Conservation (phyloP, 1,140 invertebrate genomes). For the Yoshiicerus persimilis region DNA sequence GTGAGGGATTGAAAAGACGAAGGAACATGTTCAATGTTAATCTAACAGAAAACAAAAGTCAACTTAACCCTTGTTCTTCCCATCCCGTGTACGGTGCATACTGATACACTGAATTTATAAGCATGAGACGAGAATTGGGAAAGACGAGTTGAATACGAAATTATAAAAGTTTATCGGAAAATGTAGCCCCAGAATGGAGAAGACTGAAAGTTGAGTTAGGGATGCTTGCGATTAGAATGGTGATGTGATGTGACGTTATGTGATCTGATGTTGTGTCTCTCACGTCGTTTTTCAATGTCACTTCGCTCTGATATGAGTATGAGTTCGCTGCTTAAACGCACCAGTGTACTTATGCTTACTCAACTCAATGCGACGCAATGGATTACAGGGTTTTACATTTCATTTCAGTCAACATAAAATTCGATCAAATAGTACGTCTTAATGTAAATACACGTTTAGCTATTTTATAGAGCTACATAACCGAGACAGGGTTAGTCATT, state of each 20-base stretch:
- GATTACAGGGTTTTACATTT: no score
- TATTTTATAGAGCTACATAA: not conserved
- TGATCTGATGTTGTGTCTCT: constrained; percentile 27
- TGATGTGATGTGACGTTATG: constrained; percentile 9
- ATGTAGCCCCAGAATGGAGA: not conserved
- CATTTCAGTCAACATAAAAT: not conserved
- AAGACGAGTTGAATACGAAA: constrained; percentile 20
- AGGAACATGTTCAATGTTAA: not conserved
- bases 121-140: constrained; percentile 2
- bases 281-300: constrained; percentile 39
- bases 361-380: not conserved
- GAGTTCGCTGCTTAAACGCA: not conserved
- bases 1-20: not conserved
- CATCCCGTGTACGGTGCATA: not conserved
- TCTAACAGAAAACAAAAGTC: constrained; percentile 11
- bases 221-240: constrained; percentile 6
- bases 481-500: not conserved
- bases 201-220: not conserved
- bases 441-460: not conserved
- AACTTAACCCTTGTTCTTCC: constrained; percentile 16
- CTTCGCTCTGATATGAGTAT: not conserved
- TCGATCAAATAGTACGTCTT: not conserved
- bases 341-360: no score
- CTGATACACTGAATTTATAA: not conserved
- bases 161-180: not conserved